These are phyloP conservation scores for Actenoides lindsayi DNA, from an alignment of 2,113 vertebrate genomes.

Conservation along the genomic window DNA sequence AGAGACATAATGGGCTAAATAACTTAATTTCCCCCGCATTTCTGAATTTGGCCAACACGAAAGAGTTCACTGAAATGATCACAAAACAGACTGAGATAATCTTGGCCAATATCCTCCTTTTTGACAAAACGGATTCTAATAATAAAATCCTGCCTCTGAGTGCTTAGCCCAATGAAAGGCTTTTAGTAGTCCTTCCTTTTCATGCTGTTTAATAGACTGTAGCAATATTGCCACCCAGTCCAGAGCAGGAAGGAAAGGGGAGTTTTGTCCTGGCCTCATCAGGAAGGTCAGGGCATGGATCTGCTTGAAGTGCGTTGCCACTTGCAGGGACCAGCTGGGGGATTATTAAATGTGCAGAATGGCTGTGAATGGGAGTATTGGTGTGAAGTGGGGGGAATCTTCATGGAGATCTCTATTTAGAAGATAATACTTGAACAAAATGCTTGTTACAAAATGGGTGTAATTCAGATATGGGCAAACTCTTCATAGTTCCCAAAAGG, in stretches of 20 bases:
- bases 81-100: conserved; percentile 20
- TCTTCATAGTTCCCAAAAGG: neutral
- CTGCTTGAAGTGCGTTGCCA: neutral
- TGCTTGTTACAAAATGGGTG: neutral
- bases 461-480: neutral
- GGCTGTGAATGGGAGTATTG: neutral
- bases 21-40: conserved; percentile 23
- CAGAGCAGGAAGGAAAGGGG: neutral
- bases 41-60: neutral
- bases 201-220: neutral
- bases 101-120: conserved; percentile 31
- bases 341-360: neutral
- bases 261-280: conserved; percentile 12
- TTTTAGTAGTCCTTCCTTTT: conserved; percentile 32
- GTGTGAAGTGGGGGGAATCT: neutral
- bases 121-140: conserved; percentile 23
- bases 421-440: neutral
- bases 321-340: neutral
- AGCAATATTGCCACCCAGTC: neutral
- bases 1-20: conserved; percentile 25
- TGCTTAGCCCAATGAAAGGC: neutral
- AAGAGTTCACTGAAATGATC: neutral
- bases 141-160: neutral
- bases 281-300: neutral
- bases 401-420: neutral